Percentiles rank a stretch among this genome's conserved stretches.
These are phyloP conservation scores for Megaceryle alcyon DNA, from an alignment of 2,797 vertebrate species.

Conservation along the genomic window DNA sequence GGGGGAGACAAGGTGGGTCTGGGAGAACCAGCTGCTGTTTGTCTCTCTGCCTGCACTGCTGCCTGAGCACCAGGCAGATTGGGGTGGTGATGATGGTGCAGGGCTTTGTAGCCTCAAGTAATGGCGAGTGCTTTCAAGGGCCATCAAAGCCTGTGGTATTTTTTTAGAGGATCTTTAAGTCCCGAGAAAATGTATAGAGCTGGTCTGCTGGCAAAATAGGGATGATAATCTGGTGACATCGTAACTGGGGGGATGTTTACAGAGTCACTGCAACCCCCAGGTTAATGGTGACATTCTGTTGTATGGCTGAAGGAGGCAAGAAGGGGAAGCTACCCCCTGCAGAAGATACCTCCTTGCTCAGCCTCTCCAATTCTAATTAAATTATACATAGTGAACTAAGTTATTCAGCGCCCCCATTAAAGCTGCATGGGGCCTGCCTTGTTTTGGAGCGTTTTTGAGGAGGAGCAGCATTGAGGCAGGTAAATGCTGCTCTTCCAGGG, in stretches of 20 bases:
- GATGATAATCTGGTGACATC: no score
- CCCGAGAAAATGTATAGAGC: background rate
- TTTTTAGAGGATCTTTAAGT: background rate
- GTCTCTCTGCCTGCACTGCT: rapidly evolving
- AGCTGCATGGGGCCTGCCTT: background rate
- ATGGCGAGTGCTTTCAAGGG: background rate
- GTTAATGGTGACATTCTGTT: background rate
- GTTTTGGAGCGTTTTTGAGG: background rate
- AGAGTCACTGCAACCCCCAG: background rate
- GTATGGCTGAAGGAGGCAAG: background rate
- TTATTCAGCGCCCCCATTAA: background rate
- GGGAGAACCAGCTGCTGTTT: background rate
- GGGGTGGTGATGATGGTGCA: rapidly evolving
- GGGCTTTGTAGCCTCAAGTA: background rate
- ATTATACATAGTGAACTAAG: slow-evolving; percentile 6
- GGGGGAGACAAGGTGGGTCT: background rate
- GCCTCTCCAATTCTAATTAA: background rate
- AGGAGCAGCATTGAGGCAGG: background rate
- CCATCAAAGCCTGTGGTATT: background rate
- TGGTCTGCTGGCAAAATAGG: background rate
- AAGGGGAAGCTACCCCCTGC: background rate
- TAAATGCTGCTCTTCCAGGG: background rate
- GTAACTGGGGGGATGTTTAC: rapidly evolving
- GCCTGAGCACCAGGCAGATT: background rate
- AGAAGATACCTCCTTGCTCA: background rate